Percentiles rank a stretch among this genome's conserved stretches.
phyloP scores from a whole-genome alignment of 2,113 vertebrate genomes.

The Glaucomys volans region DNA sequence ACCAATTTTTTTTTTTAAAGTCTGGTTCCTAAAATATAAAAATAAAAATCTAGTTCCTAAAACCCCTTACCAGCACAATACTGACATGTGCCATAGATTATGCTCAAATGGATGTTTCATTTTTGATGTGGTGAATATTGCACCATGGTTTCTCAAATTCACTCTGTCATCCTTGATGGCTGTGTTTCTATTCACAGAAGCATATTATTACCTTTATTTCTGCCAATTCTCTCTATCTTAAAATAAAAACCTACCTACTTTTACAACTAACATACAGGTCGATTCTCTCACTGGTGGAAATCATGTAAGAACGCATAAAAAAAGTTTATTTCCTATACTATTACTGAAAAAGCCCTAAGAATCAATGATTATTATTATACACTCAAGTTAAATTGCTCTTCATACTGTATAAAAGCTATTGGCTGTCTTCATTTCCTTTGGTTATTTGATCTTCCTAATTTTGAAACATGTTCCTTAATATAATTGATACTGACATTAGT shows the following conservation, averaged over 20 bases:
- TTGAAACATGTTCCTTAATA: slow-evolving; percentile 28
- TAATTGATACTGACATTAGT: slow-evolving; percentile 33
- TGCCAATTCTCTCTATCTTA: not conserved
- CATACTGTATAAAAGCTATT: not conserved
- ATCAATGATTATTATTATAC: not conserved
- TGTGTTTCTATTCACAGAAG: slow-evolving; percentile 7
- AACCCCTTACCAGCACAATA: not conserved
- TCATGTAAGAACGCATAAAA: not conserved
- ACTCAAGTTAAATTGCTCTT: not conserved
- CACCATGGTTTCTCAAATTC: not conserved
- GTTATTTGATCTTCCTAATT: slow-evolving; percentile 38
- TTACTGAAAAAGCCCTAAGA: not conserved
- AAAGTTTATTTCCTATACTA: not conserved
- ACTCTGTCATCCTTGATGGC: not conserved
- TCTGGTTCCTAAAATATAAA: too few relatives aligned
- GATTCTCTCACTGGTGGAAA: not conserved
- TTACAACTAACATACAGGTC: not conserved
- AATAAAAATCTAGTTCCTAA: not conserved
- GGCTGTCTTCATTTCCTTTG: not conserved
- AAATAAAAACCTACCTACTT: not conserved
- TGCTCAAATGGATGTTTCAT: not conserved
- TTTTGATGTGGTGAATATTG: not conserved
- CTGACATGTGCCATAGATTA: not conserved
- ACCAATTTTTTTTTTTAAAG: too few relatives aligned
- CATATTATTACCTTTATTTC: slow-evolving; percentile 14